Conservation (phyloP, 1,140 invertebrate genomes). For the Plutomurus gul region DNA sequence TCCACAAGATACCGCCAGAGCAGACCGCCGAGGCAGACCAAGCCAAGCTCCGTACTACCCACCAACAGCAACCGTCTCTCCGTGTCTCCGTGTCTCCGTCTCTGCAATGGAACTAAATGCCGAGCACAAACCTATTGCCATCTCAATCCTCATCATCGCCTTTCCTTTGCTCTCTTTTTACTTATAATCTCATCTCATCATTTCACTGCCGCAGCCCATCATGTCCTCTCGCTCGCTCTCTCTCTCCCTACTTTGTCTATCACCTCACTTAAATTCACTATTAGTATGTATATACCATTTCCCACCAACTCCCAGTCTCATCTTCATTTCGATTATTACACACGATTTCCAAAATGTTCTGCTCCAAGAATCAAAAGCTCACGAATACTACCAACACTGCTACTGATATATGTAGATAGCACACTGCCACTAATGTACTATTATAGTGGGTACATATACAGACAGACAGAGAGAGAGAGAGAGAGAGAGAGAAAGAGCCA, state of each 20-base stretch:
- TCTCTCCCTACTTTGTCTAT: conserved; percentile 21
- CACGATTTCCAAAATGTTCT: conserved; percentile 20
- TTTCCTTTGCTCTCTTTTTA: conserved; percentile 27
- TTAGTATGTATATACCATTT: not conserved
- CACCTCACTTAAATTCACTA: conserved; percentile 1
- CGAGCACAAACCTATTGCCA: conserved; percentile 10
- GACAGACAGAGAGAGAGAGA: no score
- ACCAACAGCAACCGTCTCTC: no score
- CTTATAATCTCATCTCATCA: conserved; percentile 21
- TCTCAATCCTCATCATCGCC: conserved; percentile 28
- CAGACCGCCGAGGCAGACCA: conserved; percentile 20
- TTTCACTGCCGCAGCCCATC: conserved; percentile 6
- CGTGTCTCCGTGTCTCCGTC: no score
- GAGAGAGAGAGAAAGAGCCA: no score
- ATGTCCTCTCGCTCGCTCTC: not conserved
- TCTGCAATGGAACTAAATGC: no score
- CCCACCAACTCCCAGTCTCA: not conserved
- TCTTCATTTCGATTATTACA: conserved; percentile 28
- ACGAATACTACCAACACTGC: not conserved
- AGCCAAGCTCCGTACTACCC: no score
- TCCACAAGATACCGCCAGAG: conserved; percentile 17
- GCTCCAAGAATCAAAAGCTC: not conserved
- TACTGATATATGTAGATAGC: no score
- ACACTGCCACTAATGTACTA: no score
- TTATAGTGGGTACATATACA: no score